phyloP scores from a whole-genome alignment of 2,888 invertebrate species.

The Chesias legatella region DNA sequence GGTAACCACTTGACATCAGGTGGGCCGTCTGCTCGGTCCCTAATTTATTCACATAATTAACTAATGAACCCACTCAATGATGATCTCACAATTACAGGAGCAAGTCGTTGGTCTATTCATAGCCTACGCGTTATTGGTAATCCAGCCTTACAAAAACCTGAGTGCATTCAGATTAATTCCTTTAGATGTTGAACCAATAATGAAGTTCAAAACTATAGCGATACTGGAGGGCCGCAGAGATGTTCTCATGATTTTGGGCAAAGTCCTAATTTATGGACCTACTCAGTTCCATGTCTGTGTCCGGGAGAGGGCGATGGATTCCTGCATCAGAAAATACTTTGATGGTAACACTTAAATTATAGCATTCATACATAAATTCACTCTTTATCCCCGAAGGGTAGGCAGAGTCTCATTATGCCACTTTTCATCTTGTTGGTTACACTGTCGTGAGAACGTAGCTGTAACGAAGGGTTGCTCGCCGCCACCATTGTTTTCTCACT shows the following conservation, averaged over 20 bases:
- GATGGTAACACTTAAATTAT: too few relatives aligned
- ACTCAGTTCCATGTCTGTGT: slow-evolving; percentile 47
- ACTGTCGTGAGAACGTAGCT: too few relatives aligned
- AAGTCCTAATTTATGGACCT: slow-evolving; percentile 46
- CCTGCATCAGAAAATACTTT: slow-evolving; percentile 49
- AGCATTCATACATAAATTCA: too few relatives aligned
- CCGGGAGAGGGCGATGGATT: slow-evolving; percentile 58
- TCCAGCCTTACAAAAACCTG: slow-evolving; percentile 56
- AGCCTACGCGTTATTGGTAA: slow-evolving; percentile 52
- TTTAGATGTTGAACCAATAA: slow-evolving; percentile 46
- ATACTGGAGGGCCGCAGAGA: slow-evolving; percentile 47
- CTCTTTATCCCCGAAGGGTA: too few relatives aligned
- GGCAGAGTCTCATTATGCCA: too few relatives aligned
- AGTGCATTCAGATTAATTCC: slow-evolving; percentile 49
- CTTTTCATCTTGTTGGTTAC: too few relatives aligned
- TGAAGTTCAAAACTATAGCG: slow-evolving; percentile 45
- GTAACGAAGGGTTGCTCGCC: too few relatives aligned
- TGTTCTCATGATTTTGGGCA: slow-evolving; percentile 55
- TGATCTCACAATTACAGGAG: slow-evolving; percentile 38
- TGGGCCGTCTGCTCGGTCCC: too few relatives aligned
- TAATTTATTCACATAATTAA: too few relatives aligned
- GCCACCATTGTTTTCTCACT: too few relatives aligned
- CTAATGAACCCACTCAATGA: background rate
- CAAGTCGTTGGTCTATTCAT: slow-evolving; percentile 60
- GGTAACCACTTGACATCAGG: too few relatives aligned